These are phyloP conservation scores for Lipotes vexillifer DNA, from an alignment of 2,113 vertebrate species.

Conservation along the genomic window DNA sequence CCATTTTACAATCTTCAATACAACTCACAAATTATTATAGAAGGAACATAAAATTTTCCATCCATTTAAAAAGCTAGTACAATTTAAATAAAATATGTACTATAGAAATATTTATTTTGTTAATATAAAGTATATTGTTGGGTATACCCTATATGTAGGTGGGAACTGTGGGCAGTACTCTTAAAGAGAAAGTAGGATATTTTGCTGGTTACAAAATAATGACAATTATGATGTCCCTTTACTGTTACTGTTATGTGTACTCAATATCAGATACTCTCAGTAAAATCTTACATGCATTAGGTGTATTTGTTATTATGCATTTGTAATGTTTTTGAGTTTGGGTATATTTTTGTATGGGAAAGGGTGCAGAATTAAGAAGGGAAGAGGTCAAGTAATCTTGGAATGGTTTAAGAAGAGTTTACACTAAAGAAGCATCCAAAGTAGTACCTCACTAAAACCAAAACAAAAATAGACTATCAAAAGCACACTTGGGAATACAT, in stretches of 20 bases:
- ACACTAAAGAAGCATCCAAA: neutral
- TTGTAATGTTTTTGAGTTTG: neutral
- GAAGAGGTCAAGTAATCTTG: neutral
- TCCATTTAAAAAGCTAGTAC: neutral
- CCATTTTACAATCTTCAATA: neutral
- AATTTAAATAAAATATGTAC: neutral
- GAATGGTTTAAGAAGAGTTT: neutral
- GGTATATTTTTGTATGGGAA: neutral
- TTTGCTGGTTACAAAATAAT: slow-evolving; percentile 1
- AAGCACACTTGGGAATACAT: neutral
- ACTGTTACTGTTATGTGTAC: neutral
- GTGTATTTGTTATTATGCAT: neutral
- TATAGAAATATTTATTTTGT: neutral
- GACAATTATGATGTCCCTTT: neutral
- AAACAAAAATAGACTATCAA: neutral
- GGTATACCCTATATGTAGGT: neutral
- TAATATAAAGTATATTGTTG: neutral
- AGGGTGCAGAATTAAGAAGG: neutral
- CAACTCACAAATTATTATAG: neutral
- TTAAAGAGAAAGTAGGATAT: neutral
- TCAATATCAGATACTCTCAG: neutral
- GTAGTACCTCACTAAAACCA: neutral
- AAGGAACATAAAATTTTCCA: neutral
- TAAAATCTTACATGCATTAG: neutral
- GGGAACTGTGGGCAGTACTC: neutral